Percentiles rank a stretch among this genome's conserved stretches.
phyloP scores from a whole-genome alignment of 2,113 vertebrate genomes.

The Corynorhinus townsendii region DNA sequence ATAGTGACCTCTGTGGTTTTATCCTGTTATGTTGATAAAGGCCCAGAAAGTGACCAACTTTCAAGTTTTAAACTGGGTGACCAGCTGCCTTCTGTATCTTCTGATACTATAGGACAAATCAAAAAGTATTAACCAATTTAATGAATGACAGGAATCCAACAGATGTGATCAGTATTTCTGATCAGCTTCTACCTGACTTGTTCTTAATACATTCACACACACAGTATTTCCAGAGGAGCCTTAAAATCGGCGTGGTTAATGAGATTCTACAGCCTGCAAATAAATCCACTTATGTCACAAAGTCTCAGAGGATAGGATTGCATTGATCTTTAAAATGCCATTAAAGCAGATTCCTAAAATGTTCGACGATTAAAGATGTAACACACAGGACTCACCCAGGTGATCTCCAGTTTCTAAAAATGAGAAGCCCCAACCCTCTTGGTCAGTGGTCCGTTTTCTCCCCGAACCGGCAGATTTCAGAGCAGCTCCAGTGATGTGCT shows the following conservation, averaged over 20 bases:
- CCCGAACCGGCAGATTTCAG: neutral
- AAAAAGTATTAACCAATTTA: neutral
- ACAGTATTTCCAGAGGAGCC: neutral
- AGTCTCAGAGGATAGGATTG: neutral
- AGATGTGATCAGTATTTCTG: neutral
- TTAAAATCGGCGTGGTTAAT: neutral
- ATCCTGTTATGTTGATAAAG: neutral
- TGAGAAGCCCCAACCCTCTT: neutral
- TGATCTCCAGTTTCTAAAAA: neutral
- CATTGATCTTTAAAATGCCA: neutral
- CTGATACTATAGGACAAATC: neutral
- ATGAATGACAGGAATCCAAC: neutral
- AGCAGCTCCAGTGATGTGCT: neutral
- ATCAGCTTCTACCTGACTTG: neutral
- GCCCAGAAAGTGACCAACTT: neutral
- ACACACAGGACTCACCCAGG: neutral
- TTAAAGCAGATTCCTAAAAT: neutral
- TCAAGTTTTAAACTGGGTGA: neutral
- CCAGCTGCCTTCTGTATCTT: neutral
- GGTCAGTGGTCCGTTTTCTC: neutral
- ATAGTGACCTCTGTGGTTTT: neutral
- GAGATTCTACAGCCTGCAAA: neutral
- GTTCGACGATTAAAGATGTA: neutral
- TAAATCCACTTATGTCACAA: neutral
- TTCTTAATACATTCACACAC: neutral